Percentiles rank a stretch among this genome's conserved stretches.
Evolutionary conservation across 2,113 vertebrate genomes (phyloP).

Genomic region (Columba livia): DNA sequence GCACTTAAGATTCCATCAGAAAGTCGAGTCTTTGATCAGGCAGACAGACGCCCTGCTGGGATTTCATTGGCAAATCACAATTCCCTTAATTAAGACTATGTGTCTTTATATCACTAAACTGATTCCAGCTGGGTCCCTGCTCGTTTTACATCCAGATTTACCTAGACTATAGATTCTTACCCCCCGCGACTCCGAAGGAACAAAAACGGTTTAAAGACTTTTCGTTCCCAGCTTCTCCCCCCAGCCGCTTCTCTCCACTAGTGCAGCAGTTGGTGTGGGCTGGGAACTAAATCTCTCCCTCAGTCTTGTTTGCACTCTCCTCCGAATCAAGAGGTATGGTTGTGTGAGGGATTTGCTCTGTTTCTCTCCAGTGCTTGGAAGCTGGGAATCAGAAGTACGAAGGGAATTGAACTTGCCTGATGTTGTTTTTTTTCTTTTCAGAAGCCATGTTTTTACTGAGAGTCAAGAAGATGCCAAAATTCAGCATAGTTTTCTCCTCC

Average conservation of each 20-base stretch:
- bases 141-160: constrained; percentile 68
- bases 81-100: constrained; percentile 82
- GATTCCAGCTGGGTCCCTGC: constrained; percentile 62
- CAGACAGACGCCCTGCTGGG: constrained; percentile 77
- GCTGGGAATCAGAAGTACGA: not conserved
- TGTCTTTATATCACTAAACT: constrained; percentile 70
- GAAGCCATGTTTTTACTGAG: not conserved
- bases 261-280: not conserved
- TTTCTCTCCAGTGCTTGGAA: not conserved
- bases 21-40: constrained; percentile 75
- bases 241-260: not conserved
- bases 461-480: not conserved
- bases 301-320: not conserved
- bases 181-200: not conserved
- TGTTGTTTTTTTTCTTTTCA: not conserved
- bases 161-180: constrained; percentile 26
- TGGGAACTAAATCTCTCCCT: not conserved
- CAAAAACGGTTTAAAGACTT: constrained; percentile 34
- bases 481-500: not conserved
- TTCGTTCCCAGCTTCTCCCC: not conserved
- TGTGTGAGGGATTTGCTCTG: not conserved
- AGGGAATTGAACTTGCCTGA: not conserved
- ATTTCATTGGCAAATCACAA: constrained; percentile 79
- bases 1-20: constrained; percentile 83
- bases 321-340: not conserved